phyloP scores from a whole-genome alignment of 1,140 invertebrate species.

The Lithobius niger region DNA sequence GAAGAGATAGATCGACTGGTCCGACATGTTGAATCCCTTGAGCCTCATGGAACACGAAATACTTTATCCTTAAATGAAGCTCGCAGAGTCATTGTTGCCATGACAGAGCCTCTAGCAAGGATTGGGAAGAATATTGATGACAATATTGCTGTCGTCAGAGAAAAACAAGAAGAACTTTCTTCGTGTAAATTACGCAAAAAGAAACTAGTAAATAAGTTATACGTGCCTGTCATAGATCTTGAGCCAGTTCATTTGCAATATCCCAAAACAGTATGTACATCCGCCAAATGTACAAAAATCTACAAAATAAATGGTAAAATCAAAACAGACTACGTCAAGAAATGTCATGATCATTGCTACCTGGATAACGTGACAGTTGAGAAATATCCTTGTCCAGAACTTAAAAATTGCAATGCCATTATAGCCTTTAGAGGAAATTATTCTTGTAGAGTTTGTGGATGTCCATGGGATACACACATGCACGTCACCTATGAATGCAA shows the following conservation, averaged over 20 bases:
- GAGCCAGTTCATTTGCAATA: background rate
- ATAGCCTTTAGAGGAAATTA: background rate
- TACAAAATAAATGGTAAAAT: background rate
- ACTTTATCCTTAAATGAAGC: background rate
- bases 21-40: background rate
- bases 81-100: background rate
- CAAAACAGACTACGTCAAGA: no score
- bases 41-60: background rate
- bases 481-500: background rate
- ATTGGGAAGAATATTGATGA: background rate
- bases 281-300: background rate
- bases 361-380: background rate
- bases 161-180: background rate
- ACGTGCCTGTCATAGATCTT: background rate
- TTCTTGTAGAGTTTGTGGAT: background rate
- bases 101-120: background rate
- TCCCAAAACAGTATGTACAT: background rate
- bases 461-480: background rate
- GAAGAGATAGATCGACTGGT: background rate
- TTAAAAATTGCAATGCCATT: background rate
- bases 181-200: background rate
- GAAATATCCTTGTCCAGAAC: background rate
- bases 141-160: background rate
- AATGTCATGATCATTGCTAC: no score
- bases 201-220: background rate